Conservation (phyloP, 53 echinoderm and acorn worm species). For the Paracentrotus lividus region DNA sequence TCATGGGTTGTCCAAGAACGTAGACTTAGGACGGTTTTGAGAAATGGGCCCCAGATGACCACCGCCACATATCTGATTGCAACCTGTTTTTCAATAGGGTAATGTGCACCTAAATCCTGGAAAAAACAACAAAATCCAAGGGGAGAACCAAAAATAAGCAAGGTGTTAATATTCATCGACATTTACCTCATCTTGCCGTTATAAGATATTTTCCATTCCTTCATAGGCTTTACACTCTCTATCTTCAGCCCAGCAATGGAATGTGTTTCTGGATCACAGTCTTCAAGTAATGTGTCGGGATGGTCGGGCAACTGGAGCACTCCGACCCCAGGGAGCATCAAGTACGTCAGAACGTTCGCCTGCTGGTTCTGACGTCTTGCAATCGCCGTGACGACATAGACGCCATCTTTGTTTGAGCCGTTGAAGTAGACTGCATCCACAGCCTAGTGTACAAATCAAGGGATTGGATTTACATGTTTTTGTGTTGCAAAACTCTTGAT, state of each 20-base stretch:
- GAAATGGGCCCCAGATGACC: no score
- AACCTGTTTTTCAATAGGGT: no score
- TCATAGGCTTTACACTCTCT: conserved; percentile 57
- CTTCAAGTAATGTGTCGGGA: conserved; percentile 17
- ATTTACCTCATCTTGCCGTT: conserved; percentile 65
- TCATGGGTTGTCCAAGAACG: no score
- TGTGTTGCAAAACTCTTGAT: no score
- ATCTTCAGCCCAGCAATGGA: conserved; percentile 45
- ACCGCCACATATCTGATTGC: no score
- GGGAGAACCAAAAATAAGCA: no score
- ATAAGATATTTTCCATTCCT: conserved; percentile 69
- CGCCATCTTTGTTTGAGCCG: conserved; percentile 72
- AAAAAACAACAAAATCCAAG: no score
- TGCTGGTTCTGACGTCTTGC: conserved; percentile 61
- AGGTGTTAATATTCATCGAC: no score
- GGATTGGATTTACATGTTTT: no score
- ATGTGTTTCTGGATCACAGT: conserved; percentile 67
- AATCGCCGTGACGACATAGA: conserved; percentile 66
- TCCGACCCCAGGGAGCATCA: conserved; percentile 44
- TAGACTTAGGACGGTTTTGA: no score
- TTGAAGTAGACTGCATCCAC: conserved; percentile 74
- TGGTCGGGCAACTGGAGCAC: conserved; percentile 61
- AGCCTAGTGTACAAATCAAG: conserved; percentile 42
- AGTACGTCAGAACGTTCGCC: conserved; percentile 60
- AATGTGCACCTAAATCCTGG: no score